A percentile compares a stretch with the other conserved stretches of the same genome.
Evolutionary conservation across 2,797 vertebrate species (phyloP).

Genomic region (Coccyzus lansbergi): DNA sequence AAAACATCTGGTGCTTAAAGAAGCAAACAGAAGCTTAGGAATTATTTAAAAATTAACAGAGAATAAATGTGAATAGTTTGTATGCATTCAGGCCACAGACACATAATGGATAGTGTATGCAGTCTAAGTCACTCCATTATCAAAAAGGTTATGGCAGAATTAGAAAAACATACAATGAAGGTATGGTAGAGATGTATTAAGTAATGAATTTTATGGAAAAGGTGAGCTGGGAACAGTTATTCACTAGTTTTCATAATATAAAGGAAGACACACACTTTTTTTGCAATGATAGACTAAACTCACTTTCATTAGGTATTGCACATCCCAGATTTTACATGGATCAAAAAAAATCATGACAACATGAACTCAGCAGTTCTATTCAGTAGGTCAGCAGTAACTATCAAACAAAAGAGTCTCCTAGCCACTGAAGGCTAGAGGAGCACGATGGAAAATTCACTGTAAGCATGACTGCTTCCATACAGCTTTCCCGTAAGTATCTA

Average conservation of each 20-base stretch:
- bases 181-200: neutral
- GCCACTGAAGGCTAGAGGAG: neutral
- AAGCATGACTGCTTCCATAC: neutral
- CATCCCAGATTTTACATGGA: neutral
- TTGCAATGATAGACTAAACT: neutral
- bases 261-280: neutral
- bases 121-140: neutral
- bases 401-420: conserved; percentile 1
- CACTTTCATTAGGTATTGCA: neutral
- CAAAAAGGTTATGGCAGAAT: neutral
- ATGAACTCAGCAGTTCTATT: conserved; percentile 27
- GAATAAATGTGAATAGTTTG: neutral
- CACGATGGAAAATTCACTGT: neutral
- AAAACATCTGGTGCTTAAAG: neutral
- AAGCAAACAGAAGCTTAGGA: neutral
- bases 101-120: neutral
- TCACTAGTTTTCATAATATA: neutral
- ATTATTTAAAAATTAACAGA: neutral
- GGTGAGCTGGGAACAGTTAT: neutral
- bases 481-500: neutral
- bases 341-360: neutral
- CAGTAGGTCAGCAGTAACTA: conserved; percentile 17
- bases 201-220: neutral
- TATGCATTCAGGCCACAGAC: neutral
- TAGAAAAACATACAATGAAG: neutral